Evolutionary conservation across 2,113 vertebrate species (phyloP).

Genomic region (Lagopus leucura): DNA sequence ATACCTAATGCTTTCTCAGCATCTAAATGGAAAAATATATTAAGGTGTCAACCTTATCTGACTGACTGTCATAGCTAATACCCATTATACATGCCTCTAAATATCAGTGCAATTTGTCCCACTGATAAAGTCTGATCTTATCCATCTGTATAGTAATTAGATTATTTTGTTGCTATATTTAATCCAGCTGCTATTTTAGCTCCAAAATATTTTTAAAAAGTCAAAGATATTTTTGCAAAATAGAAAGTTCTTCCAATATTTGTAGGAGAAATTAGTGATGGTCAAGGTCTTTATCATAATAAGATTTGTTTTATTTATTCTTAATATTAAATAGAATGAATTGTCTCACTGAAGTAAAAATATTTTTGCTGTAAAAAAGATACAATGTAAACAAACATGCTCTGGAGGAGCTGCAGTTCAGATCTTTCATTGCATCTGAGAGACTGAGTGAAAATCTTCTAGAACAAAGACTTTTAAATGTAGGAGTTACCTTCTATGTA

Average conservation of each 20-base stretch:
- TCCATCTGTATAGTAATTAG: neutral
- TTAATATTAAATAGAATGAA: neutral
- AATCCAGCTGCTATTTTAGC: neutral
- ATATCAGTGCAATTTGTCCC: neutral
- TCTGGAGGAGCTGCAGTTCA: neutral
- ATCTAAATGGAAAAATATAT: conserved; percentile 12
- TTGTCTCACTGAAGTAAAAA: neutral
- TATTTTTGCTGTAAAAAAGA: neutral
- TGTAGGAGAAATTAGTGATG: neutral
- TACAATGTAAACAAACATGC: neutral
- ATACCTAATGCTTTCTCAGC: neutral
- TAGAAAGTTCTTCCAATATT: neutral
- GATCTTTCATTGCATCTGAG: neutral
- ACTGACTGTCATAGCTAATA: neutral
- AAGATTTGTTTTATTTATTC: neutral
- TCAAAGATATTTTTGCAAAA: neutral
- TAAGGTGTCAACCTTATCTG: neutral
- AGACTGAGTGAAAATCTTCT: neutral
- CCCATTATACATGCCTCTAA: neutral
- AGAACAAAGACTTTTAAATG: neutral
- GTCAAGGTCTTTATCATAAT: neutral
- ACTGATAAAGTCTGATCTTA: neutral
- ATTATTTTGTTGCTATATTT: neutral
- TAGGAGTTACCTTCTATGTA: neutral
- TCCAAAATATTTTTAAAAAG: neutral